phyloP scores from a whole-genome alignment of 2,797 vertebrate species.

The Poecilia gillii region DNA sequence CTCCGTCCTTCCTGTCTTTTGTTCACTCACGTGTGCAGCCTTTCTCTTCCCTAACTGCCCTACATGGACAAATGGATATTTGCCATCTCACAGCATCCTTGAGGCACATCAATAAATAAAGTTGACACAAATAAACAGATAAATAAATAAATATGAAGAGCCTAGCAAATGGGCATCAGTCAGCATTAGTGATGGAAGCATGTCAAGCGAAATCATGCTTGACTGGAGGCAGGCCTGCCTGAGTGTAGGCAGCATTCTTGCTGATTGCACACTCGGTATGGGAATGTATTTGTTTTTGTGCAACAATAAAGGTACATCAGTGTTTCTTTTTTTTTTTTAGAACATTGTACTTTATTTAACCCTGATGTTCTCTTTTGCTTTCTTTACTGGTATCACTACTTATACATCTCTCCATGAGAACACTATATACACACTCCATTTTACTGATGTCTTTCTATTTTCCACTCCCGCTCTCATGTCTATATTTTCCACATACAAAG shows the following conservation, averaged over 20 bases:
- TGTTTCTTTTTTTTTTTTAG: conserved; percentile 21
- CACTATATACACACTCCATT: conserved; percentile 14
- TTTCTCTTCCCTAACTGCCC: conserved; percentile 30
- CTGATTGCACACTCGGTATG: conserved; percentile 61
- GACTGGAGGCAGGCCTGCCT: conserved; percentile 66
- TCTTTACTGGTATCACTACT: conserved; percentile 23
- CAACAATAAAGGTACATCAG: not conserved
- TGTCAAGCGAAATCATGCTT: conserved; percentile 76
- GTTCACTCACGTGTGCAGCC: conserved; percentile 54
- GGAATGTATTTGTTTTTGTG: conserved; percentile 23
- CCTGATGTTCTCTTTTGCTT: conserved; percentile 15
- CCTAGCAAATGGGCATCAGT: conserved; percentile 78
- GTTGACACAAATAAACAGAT: conserved; percentile 82
- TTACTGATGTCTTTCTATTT: conserved; percentile 30
- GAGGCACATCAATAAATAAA: conserved; percentile 84
- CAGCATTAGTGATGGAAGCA: conserved; percentile 81
- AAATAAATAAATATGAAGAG: conserved; percentile 82
- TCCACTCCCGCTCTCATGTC: not conserved
- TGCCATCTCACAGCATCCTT: conserved; percentile 62
- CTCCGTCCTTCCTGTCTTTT: conserved; percentile 45
- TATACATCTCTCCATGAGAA: conserved; percentile 27
- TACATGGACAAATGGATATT: conserved; percentile 72
- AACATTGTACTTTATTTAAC: conserved; percentile 53
- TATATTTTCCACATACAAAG: conserved; percentile 1
- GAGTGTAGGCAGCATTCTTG: conserved; percentile 56